Conservation (phyloP, 2,113 vertebrate species). For the Herpetotheres cachinnans region DNA sequence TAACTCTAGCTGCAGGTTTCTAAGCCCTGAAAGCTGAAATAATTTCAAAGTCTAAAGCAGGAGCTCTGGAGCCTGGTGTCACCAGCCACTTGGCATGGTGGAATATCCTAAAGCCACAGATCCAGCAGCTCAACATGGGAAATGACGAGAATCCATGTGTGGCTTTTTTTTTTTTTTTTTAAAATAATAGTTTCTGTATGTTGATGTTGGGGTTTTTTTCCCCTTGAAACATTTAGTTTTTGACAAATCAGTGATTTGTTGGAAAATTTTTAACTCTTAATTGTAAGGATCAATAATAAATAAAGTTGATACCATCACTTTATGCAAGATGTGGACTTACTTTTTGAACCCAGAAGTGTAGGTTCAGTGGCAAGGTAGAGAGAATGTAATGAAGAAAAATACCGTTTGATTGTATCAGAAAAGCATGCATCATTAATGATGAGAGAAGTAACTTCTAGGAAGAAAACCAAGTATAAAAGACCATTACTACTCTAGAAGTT, state of each 20-base stretch:
- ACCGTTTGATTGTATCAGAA: background rate
- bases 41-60: background rate
- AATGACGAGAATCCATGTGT: background rate
- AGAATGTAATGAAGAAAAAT: background rate
- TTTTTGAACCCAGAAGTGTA: background rate
- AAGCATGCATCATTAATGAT: background rate
- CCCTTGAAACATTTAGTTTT: background rate
- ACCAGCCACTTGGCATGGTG: accelerated
- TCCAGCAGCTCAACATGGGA: background rate
- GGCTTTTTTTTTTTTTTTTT: background rate
- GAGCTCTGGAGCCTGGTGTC: background rate
- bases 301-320: background rate
- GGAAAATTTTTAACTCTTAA: background rate
- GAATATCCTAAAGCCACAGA: background rate
- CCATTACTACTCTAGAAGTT: background rate
- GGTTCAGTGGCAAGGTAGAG: background rate
- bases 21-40: background rate
- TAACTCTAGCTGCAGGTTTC: background rate
- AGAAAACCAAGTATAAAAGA: background rate
- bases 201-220: background rate
- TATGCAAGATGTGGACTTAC: background rate
- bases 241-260: background rate
- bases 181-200: background rate
- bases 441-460: background rate
- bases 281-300: background rate